Evolutionary conservation across 2,888 invertebrate genomes (phyloP), one percentile per base, ranked within the genome.

Genomic region (Serripes groenlandicus): DNA sequence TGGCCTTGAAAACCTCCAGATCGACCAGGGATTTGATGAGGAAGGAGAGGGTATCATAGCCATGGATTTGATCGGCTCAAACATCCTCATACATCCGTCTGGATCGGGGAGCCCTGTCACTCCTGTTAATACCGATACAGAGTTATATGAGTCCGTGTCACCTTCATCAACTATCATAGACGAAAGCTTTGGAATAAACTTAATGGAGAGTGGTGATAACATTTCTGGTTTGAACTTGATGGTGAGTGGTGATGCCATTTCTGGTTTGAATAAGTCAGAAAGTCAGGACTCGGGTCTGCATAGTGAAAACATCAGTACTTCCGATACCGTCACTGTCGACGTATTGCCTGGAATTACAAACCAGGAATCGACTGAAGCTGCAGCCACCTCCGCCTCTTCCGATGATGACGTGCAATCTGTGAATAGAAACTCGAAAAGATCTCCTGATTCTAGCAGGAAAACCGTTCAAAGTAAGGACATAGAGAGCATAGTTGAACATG

Each of bases 221-320:
- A 56, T 72, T 26, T 37, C 69, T 9, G 49, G 32, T 26, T 62
- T 71, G 30, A 73, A 74, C 32, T 23, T 58, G 15, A 52, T 60
- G n/a, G 56, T 64, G 21, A 49, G 54, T 15, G 81, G 80, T n/a
- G 81, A 81, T n/a, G 30, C 35, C 42, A 35, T 76, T 28, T n/a
- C 77, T 28, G 75, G 23, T 54, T 82, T 87, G 35, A 91, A 91
- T 79, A 92, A 92, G 75, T 91, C 92, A 32, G 92, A 93, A 72
- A 93, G 93, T 76, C 90, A 88, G 60, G 93, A 93, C 80, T 93
- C 92, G 0, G 93, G 94, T 2, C 87, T 93, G 58, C 91, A 92
- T 28, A 93, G 93, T 88, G 93, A 92, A 74, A 90, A 91, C 71
- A 87, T 90, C 7, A 92, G 92, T 77, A 90, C 90, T 30, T 90